Evolutionary conservation across 2,797 vertebrate species (phyloP).

Genomic region (Sebastes steindachneri): DNA sequence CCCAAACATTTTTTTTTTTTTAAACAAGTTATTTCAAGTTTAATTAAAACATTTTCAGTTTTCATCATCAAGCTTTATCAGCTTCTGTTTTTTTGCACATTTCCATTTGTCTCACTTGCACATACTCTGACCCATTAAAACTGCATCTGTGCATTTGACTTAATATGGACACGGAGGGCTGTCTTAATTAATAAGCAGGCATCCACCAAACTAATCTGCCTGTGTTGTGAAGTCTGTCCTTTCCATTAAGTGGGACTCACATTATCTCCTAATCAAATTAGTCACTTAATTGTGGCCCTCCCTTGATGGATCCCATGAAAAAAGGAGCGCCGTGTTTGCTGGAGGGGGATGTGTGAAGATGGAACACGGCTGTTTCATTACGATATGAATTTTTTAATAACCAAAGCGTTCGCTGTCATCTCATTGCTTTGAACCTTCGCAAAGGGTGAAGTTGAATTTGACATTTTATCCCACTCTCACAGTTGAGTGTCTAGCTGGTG

Average conservation of each 20-base stretch:
- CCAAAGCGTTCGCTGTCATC: constrained; percentile 67
- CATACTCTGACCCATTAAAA: constrained; percentile 66
- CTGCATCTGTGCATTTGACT: constrained; percentile 68
- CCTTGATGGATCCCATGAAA: constrained; percentile 75
- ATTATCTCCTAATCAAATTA: constrained; percentile 86
- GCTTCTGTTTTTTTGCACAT: not conserved
- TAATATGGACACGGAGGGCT: constrained; percentile 68
- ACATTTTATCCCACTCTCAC: constrained; percentile 65
- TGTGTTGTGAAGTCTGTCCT: constrained; percentile 84
- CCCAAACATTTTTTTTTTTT: not conserved
- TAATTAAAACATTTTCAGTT: constrained; percentile 26
- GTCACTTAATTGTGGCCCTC: constrained; percentile 83
- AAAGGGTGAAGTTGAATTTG: constrained; percentile 68
- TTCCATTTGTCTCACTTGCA: constrained; percentile 47
- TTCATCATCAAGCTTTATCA: not conserved
- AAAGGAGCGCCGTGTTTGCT: constrained; percentile 62
- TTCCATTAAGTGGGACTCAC: constrained; percentile 83
- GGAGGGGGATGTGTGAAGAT: constrained; percentile 60
- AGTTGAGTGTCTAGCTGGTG: constrained; percentile 45
- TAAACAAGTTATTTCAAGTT: not conserved
- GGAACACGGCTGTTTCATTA: constrained; percentile 75
- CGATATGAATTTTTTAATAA: constrained; percentile 79
- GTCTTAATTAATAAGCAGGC: constrained; percentile 84
- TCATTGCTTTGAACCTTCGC: constrained; percentile 69
- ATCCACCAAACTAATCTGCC: constrained; percentile 82